Base-by-base conservation (phyloP, 2,888 invertebrate species). In the Meteorus colon region DNA sequence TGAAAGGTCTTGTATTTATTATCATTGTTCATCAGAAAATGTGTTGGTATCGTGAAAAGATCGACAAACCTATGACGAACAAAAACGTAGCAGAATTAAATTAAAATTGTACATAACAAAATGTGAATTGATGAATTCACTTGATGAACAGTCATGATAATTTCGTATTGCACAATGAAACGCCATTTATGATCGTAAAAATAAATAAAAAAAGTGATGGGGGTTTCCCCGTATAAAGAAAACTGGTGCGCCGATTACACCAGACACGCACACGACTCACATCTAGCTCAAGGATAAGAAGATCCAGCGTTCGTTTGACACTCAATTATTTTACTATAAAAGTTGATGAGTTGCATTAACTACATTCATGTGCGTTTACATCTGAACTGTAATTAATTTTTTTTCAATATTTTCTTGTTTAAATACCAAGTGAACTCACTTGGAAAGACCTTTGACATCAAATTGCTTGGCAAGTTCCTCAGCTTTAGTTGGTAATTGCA, bases 381-480 rank as follows among this genome's bases (percentile, higher is more conserved):
- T 48, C n/a, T 4, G 1, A 19, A 19, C 41, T 55, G 8, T 55
- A 48, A n/a, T 48, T 48, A 48, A 16, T 78, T 75, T 78, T 76
- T 14, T 34, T 29, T 48, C 55, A 27, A 24, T 24, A 19, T 27
- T 74, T 74, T 75, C 19, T 74, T 73, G 48, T 62, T 60, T 34
- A 65, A 60, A 70, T 10, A 65, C 1, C 27, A 63, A 63, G 1
- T n/a, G 65, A 27, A 82, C 89, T 87, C 85, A 91, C 91, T 94
- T 94, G 79, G 92, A 90, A 80, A 95, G 87, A 27, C 90, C 90
- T 83, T 94, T 93, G 80, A 95, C 89, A 85, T 95, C 94, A 85
- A 93, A 95, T 82, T 93, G 93, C 89, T 94, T 95, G 10, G 94
- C 94, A 77, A 95, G 86, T 14, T 92, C 90, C 81, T 94, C 94